Evolutionary conservation across 1,140 invertebrate genomes (phyloP).

Genomic region (silkworm (Bombyx mori)): ASM3026992v2 NC_085118.1:1207001-1207500

Average conservation of each 20-base stretch:
- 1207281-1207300: slow-evolving; percentile 48
- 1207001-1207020: slow-evolving; percentile 27
- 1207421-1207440: slow-evolving; percentile 88
- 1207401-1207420: slow-evolving; percentile 88
- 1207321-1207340: slow-evolving; percentile 62
- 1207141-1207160: slow-evolving; percentile 49
- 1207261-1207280: slow-evolving; percentile 59
- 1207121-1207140: slow-evolving; percentile 61
- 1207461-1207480: slow-evolving; percentile 86
- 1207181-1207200: slow-evolving; percentile 49
- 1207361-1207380: slow-evolving; percentile 72
- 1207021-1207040: slow-evolving; percentile 40
- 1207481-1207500: slow-evolving; percentile 89
- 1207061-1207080: slow-evolving; percentile 38
- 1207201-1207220: slow-evolving; percentile 54
- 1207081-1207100: slow-evolving; percentile 70
- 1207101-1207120: slow-evolving; percentile 69
- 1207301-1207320: slow-evolving; percentile 9
- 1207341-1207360: slow-evolving; percentile 69
- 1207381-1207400: slow-evolving; percentile 83
- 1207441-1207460: slow-evolving; percentile 87
- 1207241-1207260: slow-evolving; percentile 47
- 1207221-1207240: slow-evolving; percentile 43
- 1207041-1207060: slow-evolving; percentile 63
- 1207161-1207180: slow-evolving; percentile 65